Conservation (phyloP, 2,888 invertebrate species). For the Cactoblastis cactorum region DNA sequence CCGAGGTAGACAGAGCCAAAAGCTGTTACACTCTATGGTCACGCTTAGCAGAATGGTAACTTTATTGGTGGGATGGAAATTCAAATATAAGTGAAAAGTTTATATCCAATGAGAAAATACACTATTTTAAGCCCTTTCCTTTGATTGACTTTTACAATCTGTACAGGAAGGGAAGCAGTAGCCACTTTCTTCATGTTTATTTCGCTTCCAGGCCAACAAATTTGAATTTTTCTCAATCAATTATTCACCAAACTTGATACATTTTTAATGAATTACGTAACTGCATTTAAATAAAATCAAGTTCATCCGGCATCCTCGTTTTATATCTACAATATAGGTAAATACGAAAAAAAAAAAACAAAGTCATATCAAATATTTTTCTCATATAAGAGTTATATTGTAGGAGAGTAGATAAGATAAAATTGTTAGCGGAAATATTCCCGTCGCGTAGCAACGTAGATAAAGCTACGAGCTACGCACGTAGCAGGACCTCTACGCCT, state of each 20-base stretch:
- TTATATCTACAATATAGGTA: not conserved
- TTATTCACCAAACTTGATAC: not conserved
- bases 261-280: slow-evolving; percentile 4
- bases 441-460: slow-evolving; percentile 19
- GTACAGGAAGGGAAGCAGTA: too few relatives aligned
- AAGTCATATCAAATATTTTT: not conserved
- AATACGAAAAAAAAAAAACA: not conserved
- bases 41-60: too few relatives aligned
- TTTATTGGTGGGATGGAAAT: too few relatives aligned
- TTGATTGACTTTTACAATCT: too few relatives aligned
- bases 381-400: not conserved
- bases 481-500: slow-evolving; percentile 7
- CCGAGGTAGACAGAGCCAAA: too few relatives aligned
- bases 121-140: too few relatives aligned
- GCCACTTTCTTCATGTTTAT: too few relatives aligned
- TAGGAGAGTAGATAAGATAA: not conserved
- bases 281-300: slow-evolving; percentile 4
- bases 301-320: slow-evolving; percentile 12
- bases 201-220: not conserved
- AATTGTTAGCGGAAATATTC: not conserved
- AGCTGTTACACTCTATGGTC: too few relatives aligned
- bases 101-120: too few relatives aligned
- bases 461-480: slow-evolving; percentile 6
- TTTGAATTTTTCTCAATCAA: not conserved
- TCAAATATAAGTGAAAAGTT: too few relatives aligned